Base-by-base conservation (phyloP, 1,140 invertebrate species). In the Trialeurodes vaporariorum region DNA sequence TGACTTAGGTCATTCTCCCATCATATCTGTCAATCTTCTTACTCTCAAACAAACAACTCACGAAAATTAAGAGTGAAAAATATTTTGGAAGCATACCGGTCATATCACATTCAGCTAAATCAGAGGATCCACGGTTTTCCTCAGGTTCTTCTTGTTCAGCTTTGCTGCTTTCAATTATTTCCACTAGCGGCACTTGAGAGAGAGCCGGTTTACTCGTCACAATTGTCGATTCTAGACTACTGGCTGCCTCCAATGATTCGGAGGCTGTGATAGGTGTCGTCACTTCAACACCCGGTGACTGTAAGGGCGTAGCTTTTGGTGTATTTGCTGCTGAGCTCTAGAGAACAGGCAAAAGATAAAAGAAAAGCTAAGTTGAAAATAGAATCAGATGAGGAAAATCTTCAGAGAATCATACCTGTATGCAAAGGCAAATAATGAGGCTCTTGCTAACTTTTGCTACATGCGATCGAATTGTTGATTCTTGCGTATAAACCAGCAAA, bases 301-400 rank as follows among this genome's bases (percentile, higher is more conserved):
- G 82, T 60, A 83, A 69, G 1, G 83, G 83, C 34, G 82, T 84
- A 24, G 80, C 79, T 69, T 78, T 81, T 5, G 82, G 81, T 21
- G 82, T 83, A 25, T 66, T 60, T 23, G 67, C 58, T 40, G 71
- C 69, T 23, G 74, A 75, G 66, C 70, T 73, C 74, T 75, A n/a
- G n/a, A n/a, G n/a, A n/a, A n/a, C n/a, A n/a, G n/a, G n/a, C n/a
- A n/a, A n/a, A n/a, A n/a, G n/a, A n/a, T n/a, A n/a, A n/a, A n/a
- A n/a, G n/a, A n/a, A n/a, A n/a, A n/a, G n/a, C n/a, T n/a, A n/a
- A n/a, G n/a, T n/a, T n/a, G n/a, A n/a, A n/a, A n/a, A n/a, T n/a
- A n/a, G n/a, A n/a, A n/a, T n/a, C n/a, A n/a, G n/a, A n/a, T n/a
- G n/a, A n/a, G n/a, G n/a, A n/a, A n/a, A n/a, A n/a, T n/a, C n/a